phyloP scores from a whole-genome alignment of 2,888 invertebrate species.

The Luperina testacea region DNA sequence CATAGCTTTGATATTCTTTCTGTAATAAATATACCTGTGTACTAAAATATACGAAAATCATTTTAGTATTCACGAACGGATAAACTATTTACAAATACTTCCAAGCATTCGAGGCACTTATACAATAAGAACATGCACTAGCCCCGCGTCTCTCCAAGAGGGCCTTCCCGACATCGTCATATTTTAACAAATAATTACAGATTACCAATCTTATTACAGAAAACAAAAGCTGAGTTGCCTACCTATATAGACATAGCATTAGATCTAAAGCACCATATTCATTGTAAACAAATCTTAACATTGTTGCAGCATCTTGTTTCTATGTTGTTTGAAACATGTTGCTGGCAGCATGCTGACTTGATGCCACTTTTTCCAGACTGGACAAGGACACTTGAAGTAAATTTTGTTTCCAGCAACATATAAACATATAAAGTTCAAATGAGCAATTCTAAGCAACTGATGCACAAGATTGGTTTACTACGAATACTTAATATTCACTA shows the following conservation, averaged over 20 bases:
- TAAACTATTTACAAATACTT: conserved; percentile 6
- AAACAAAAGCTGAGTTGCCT: conserved; percentile 4
- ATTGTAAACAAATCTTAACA: conserved; percentile 12
- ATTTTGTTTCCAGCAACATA: background rate
- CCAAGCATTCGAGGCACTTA: background rate
- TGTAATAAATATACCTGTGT: background rate
- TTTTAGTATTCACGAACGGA: conserved; percentile 2
- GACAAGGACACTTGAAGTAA: background rate
- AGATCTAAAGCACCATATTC: conserved; percentile 1
- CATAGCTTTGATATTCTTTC: conserved; percentile 2
- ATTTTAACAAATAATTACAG: background rate
- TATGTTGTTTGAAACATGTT: background rate
- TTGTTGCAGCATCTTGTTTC: background rate
- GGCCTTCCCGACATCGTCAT: background rate
- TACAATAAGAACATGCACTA: conserved; percentile 13
- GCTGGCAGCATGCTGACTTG: too few species aligned
- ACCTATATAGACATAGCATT: background rate
- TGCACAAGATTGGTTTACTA: background rate
- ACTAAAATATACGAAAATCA: background rate
- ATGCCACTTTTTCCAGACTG: background rate
- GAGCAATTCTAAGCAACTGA: background rate
- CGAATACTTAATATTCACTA: background rate
- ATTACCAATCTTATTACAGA: background rate
- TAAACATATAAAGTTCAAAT: background rate
- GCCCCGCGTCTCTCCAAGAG: background rate